These are phyloP conservation scores for Nymphicus hollandicus DNA, from an alignment of 2,113 vertebrate species.

Conservation along the genomic window DNA sequence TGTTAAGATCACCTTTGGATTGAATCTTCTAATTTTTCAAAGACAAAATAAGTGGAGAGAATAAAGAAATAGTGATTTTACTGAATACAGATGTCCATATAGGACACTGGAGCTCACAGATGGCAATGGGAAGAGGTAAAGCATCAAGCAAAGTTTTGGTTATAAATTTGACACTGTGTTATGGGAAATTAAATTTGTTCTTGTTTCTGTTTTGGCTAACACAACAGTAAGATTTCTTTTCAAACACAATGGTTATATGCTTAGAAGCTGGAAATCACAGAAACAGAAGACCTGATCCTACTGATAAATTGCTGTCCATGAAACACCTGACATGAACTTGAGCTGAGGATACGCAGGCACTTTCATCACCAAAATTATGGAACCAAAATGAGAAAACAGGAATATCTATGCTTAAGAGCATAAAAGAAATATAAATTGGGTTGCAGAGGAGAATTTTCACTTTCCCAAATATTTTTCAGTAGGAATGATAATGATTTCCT, in stretches of 20 bases:
- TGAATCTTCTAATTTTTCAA: neutral
- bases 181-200: neutral
- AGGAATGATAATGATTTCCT: neutral
- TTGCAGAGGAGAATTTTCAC: neutral
- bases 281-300: neutral
- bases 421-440: neutral
- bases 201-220: neutral
- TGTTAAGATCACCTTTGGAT: neutral
- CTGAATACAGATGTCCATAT: neutral
- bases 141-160: neutral
- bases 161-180: neutral
- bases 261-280: neutral
- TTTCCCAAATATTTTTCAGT: neutral
- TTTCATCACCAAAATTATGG: neutral
- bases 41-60: neutral
- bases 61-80: neutral
- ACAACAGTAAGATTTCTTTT: neutral
- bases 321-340: neutral
- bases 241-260: neutral
- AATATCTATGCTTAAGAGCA: neutral
- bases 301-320: neutral
- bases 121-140: neutral
- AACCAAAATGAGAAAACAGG: neutral
- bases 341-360: neutral
- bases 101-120: neutral